Percentiles rank a stretch among this genome's conserved stretches.
These are phyloP conservation scores for Drosophila triauraria DNA, from an alignment of 1,140 invertebrate species.

Conservation along the genomic window DNA sequence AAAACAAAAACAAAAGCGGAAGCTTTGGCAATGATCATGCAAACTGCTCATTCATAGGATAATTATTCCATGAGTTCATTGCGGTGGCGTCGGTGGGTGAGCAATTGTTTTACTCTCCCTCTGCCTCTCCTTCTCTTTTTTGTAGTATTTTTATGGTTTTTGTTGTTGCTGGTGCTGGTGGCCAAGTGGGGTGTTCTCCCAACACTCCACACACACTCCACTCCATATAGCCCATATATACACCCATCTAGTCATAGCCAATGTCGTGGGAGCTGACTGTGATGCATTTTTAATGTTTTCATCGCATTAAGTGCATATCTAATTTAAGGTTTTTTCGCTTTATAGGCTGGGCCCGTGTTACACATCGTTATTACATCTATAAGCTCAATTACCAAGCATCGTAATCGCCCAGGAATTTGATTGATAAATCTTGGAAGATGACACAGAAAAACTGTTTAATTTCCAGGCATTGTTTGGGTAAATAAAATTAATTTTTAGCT, in stretches of 20 bases:
- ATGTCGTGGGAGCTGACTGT: slow-evolving; percentile 73
- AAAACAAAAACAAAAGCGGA: slow-evolving; percentile 79
- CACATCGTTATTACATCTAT: slow-evolving; percentile 18
- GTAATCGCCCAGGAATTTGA: slow-evolving; percentile 21
- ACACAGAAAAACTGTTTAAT: neutral
- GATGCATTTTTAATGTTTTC: slow-evolving; percentile 75
- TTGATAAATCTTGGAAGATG: slow-evolving; percentile 12
- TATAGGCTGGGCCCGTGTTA: slow-evolving; percentile 26
- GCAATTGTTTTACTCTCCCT: slow-evolving; percentile 32
- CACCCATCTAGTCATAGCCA: slow-evolving; percentile 20
- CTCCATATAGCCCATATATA: slow-evolving; percentile 4
- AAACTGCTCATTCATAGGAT: slow-evolving; percentile 83
- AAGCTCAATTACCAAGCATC: slow-evolving; percentile 17
- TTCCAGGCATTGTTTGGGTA: neutral
- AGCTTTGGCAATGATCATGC: slow-evolving; percentile 83
- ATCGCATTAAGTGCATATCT: slow-evolving; percentile 71
- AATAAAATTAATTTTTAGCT: too few relatives aligned
- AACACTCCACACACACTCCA: slow-evolving; percentile 24
- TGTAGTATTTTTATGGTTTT: slow-evolving; percentile 16
- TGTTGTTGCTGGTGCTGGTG: slow-evolving; percentile 18
- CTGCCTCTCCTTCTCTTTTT: neutral
- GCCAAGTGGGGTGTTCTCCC: slow-evolving; percentile 53
- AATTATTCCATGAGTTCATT: slow-evolving; percentile 82
- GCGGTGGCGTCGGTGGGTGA: slow-evolving; percentile 46
- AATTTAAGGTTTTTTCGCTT: slow-evolving; percentile 52